phyloP scores from a whole-genome alignment of 1,140 invertebrate genomes.

The Micrasema longulum region DNA sequence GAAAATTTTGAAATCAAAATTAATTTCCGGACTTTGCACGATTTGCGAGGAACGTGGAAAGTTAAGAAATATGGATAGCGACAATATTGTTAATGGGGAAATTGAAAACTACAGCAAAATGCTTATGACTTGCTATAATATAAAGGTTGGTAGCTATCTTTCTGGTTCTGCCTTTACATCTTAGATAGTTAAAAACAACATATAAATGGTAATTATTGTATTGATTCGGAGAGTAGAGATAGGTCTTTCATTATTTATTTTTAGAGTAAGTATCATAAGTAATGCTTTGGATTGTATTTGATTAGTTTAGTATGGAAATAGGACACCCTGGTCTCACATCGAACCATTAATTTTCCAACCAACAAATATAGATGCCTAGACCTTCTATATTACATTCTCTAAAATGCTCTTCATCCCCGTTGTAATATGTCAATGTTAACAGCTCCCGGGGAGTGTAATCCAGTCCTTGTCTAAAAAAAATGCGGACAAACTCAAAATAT shows the following conservation, averaged over 20 bases:
- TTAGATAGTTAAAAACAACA: too few relatives aligned
- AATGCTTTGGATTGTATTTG: too few relatives aligned
- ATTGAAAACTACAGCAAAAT: conserved; percentile 33
- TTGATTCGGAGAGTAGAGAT: too few relatives aligned
- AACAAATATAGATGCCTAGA: background rate
- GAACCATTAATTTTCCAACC: background rate
- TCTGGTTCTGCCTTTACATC: too few relatives aligned
- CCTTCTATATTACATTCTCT: too few relatives aligned
- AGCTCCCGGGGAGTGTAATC: too few relatives aligned
- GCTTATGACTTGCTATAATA: conserved; percentile 29
- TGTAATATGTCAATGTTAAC: background rate
- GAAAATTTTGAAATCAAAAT: conserved; percentile 24
- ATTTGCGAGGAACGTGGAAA: conserved; percentile 21
- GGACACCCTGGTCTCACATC: background rate
- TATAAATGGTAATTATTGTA: too few relatives aligned
- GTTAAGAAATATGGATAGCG: conserved; percentile 4
- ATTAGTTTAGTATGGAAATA: background rate
- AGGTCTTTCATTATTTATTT: too few relatives aligned
- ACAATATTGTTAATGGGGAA: conserved; percentile 9
- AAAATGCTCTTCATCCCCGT: too few relatives aligned
- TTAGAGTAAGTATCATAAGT: too few relatives aligned
- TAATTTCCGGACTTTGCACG: conserved; percentile 4
- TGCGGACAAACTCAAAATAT: too few relatives aligned
- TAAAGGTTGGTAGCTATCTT: conserved; percentile 11
- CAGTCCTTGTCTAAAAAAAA: too few relatives aligned